Evolutionary conservation across 2,888 invertebrate species (phyloP).

Genomic region (Oxytorus armatus): DNA sequence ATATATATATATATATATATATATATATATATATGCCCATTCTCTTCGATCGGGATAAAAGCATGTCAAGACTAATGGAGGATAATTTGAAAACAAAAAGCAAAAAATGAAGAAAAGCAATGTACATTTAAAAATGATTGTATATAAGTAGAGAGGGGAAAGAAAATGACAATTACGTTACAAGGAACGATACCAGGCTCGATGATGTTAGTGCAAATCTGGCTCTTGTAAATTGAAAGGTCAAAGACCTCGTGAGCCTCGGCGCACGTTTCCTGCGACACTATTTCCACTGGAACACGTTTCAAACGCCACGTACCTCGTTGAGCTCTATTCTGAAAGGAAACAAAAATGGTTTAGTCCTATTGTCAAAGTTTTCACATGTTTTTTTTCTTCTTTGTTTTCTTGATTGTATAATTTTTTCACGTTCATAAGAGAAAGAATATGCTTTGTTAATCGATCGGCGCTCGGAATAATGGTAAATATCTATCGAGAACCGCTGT

Average conservation of each 20-base stretch:
- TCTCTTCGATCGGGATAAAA: too few relatives aligned
- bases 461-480: slow-evolving; percentile 1
- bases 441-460: slow-evolving; percentile 5
- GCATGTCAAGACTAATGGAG: too few relatives aligned
- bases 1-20: too few relatives aligned
- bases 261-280: slow-evolving; percentile 85
- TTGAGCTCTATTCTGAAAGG: background rate
- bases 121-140: too few relatives aligned
- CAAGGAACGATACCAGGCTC: slow-evolving; percentile 48
- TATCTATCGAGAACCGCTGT: slow-evolving; percentile 36
- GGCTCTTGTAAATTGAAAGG: slow-evolving; percentile 55
- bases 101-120: too few relatives aligned
- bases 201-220: slow-evolving; percentile 55
- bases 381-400: slow-evolving; percentile 15
- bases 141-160: background rate
- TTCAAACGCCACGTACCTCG: slow-evolving; percentile 77
- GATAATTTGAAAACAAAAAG: too few relatives aligned
- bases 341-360: background rate
- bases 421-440: background rate
- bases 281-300: slow-evolving; percentile 85
- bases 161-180: slow-evolving; percentile 51
- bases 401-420: background rate
- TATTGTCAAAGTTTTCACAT: background rate
- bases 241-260: slow-evolving; percentile 75
- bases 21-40: too few relatives aligned